phyloP scores from a whole-genome alignment of 1,140 invertebrate genomes.

The Cydia strobilella region DNA sequence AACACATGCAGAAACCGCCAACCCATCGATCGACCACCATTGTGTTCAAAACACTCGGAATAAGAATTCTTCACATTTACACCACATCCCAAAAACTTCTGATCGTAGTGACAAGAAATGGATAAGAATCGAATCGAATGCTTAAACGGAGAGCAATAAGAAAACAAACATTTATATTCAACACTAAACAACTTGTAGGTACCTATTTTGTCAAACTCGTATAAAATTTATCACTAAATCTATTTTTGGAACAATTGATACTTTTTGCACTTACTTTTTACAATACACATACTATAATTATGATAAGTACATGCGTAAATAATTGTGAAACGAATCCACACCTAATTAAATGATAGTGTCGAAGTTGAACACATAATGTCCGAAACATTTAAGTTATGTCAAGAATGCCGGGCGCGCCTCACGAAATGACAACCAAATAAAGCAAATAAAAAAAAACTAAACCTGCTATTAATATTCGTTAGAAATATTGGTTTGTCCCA shows the following conservation, averaged over 20 bases:
- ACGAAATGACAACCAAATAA: constrained; percentile 50
- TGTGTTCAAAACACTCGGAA: constrained; percentile 45
- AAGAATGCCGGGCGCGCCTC: constrained; percentile 53
- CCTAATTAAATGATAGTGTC: constrained; percentile 15
- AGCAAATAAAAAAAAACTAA: constrained; percentile 67
- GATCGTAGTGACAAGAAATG: constrained; percentile 49
- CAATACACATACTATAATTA: not conserved
- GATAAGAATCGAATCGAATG: constrained; percentile 67
- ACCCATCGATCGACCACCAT: constrained; percentile 34
- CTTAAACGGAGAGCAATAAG: constrained; percentile 60
- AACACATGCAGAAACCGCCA: not conserved
- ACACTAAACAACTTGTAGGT: constrained; percentile 3
- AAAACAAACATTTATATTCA: constrained; percentile 37
- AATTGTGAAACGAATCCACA: not conserved
- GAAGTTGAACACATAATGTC: constrained; percentile 32
- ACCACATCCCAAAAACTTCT: constrained; percentile 54
- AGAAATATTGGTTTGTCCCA: constrained; percentile 77
- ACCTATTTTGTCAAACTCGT: constrained; percentile 9
- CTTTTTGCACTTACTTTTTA: no score
- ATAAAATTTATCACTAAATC: not conserved
- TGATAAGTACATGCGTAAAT: no score
- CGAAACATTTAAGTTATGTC: constrained; percentile 36
- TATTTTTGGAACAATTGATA: not conserved
- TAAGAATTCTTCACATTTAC: constrained; percentile 58
- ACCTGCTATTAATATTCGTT: constrained; percentile 76